phyloP scores from a whole-genome alignment of 2,113 vertebrate genomes.

The Cyanoderma ruficeps region DNA sequence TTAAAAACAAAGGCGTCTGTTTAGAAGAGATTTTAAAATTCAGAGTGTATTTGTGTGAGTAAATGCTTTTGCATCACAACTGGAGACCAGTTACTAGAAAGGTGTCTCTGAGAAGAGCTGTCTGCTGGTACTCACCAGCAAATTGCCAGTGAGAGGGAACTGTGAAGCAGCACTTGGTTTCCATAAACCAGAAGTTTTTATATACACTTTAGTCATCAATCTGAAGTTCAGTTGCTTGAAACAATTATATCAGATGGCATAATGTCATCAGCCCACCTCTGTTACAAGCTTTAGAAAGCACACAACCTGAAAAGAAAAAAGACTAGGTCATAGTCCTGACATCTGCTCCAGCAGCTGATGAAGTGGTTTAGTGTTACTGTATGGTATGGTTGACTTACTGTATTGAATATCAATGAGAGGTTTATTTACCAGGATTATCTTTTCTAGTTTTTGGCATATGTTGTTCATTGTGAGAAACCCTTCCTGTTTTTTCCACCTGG shows the following conservation, averaged over 20 bases:
- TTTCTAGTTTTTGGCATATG: background rate
- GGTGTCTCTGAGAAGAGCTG: background rate
- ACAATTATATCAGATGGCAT: background rate
- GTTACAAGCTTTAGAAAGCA: background rate
- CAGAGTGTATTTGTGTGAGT: background rate
- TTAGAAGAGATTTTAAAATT: background rate
- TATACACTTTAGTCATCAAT: background rate
- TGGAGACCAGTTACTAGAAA: background rate
- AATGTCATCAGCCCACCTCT: background rate
- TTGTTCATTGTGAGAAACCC: background rate
- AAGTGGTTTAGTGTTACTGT: background rate
- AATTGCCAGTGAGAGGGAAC: background rate
- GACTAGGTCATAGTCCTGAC: background rate
- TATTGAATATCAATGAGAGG: background rate
- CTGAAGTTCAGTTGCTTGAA: background rate
- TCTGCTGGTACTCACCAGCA: background rate
- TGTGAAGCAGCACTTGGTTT: background rate
- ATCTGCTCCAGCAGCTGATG: background rate
- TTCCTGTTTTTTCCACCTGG: background rate
- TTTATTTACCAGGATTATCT: constrained; percentile 34
- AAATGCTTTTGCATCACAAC: background rate
- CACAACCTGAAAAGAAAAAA: background rate
- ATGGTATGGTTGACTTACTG: background rate
- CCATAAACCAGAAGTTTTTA: background rate
- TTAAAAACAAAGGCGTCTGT: background rate